Evolutionary conservation across 2,888 invertebrate genomes (phyloP), one percentile per base, ranked within the genome.

Genomic region (Cryptophagus acutangulus): DNA sequence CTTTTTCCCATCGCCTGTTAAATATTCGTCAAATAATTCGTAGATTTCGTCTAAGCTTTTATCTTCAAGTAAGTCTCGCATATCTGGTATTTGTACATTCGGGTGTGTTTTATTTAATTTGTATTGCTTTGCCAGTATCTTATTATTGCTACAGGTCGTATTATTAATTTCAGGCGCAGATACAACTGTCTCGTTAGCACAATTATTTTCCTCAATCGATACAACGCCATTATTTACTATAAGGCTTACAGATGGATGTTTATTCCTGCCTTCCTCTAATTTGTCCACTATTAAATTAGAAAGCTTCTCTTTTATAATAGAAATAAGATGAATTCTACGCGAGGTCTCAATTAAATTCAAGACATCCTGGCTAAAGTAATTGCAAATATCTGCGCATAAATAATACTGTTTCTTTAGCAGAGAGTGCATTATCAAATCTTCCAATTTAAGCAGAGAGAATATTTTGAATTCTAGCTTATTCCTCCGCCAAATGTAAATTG

Each of bases 401-500:
- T 61, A 56, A 63, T 76, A 82, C 51, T 78, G 77, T 55, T 78
- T 78, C 39, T 74, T 74, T 33, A 79, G 67, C 57, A 78, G 78
- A 51, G 79, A 74, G 56, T 75, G 74, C 12, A 81, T 55, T 52
- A 84, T 67, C 60, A 82, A 74, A 45, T 75, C 75, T 51, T 84
- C 81, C 17, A 82, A 61, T 37, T 75, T 73, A 52, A 74, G 70
- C 48, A 81, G 73, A 28, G 71, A 71, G 26, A 84, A 61, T 50
- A 74, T 73, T 41, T 76, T 70, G 44, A 85, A 67, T 57, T 75
- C 71, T 39, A 77, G 75, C 41, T 77, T 72, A 16, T 69, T 59
- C n/a, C n/a, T n/a, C 6, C 76, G 67, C 82, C 83, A 84, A 33
- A 84, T 55, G 59, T 83, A 85, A 46, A 84, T 68, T 53, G 71